Conservation (phyloP, 1,140 invertebrate species). For the Lineus longissimus region DNA sequence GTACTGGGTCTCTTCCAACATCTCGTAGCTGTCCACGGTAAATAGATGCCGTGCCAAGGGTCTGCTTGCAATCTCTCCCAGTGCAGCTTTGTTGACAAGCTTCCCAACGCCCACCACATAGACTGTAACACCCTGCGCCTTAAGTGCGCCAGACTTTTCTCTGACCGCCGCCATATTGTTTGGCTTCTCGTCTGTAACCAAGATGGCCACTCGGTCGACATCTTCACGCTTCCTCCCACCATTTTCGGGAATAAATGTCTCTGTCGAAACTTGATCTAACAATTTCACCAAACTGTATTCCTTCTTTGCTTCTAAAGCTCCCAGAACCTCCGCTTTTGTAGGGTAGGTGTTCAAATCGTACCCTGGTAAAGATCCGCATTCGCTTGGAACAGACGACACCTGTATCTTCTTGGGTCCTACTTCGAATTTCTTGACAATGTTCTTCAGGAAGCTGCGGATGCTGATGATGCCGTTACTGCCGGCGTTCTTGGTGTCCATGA, state of each 20-base stretch:
- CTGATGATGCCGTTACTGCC: neutral
- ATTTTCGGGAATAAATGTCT: neutral
- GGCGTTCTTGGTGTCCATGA: neutral
- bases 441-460: neutral
- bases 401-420: neutral
- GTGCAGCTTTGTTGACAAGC: neutral
- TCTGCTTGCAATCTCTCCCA: neutral
- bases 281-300: neutral
- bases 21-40: neutral
- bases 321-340: neutral
- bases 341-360: neutral
- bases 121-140: neutral
- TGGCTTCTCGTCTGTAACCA: conserved; percentile 5
- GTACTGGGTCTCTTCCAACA: neutral
- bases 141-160: neutral
- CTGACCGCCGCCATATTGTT: neutral
- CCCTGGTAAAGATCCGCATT: neutral
- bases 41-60: neutral
- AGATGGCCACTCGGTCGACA: neutral
- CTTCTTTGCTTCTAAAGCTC: neutral
- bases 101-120: neutral
- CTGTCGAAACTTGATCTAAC: neutral
- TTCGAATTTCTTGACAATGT: neutral
- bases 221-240: neutral
- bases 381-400: neutral